Conservation (phyloP, 2,113 vertebrate species). For the Triplophysa siluroides region DNA sequence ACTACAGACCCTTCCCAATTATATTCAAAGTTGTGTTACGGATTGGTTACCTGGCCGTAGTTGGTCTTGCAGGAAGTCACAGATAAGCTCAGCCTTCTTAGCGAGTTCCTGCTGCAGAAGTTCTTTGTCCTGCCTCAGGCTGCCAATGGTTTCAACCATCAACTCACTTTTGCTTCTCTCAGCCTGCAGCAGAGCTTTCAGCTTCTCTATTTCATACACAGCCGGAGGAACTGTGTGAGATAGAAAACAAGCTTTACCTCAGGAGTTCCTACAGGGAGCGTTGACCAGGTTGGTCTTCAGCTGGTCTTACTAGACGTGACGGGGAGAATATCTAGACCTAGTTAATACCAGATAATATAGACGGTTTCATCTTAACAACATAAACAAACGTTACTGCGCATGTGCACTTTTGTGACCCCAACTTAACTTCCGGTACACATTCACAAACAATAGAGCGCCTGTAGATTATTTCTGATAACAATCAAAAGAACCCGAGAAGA, state of each 20-base stretch:
- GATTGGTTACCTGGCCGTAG: conserved; percentile 59
- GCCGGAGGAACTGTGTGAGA: conserved; percentile 44
- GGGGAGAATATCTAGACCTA: too few relatives aligned
- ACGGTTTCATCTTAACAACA: too few relatives aligned
- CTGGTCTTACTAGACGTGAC: too few relatives aligned
- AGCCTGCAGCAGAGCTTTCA: conserved; percentile 58
- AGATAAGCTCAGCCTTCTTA: conserved; percentile 68
- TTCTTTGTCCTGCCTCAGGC: conserved; percentile 69
- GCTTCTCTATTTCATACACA: conserved; percentile 59
- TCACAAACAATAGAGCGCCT: too few relatives aligned
- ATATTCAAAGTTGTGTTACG: background rate
- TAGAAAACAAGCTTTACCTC: conserved; percentile 28
- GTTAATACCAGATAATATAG: too few relatives aligned
- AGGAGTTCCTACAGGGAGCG: background rate
- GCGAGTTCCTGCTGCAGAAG: conserved; percentile 68
- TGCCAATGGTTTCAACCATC: conserved; percentile 64
- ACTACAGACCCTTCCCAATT: background rate
- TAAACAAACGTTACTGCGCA: too few relatives aligned
- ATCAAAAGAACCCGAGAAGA: too few relatives aligned
- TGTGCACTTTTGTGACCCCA: too few relatives aligned
- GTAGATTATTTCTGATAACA: too few relatives aligned
- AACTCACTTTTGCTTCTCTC: conserved; percentile 61
- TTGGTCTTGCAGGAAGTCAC: conserved; percentile 70
- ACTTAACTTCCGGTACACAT: too few relatives aligned
- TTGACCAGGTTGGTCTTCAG: background rate